Evolutionary conservation across 2,888 invertebrate species (phyloP), one percentile per base, ranked within the genome.

Genomic region (Coelinius sp.): DNA sequence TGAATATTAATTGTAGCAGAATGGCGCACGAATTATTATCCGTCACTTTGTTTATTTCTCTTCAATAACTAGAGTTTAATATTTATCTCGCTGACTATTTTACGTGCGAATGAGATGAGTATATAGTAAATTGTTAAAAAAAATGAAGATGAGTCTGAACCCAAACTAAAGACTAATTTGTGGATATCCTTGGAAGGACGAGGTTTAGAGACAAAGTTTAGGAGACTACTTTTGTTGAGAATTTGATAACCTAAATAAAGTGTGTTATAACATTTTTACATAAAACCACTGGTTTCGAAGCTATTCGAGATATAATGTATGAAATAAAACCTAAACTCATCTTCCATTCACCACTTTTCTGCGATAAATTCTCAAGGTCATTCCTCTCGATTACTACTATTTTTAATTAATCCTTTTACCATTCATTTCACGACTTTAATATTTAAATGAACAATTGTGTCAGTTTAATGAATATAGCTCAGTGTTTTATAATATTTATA

Each of bases 11-110:
- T 31, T 7, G 35, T 12, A 59, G 59, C 17, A 59, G 10, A 17
- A 59, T 14, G 35, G 59, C 35, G 59, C 53, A 25, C 59, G 17
- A 31, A 59, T 59, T 59, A 14, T 59, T 31, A 59, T 31, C 27
- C 31, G 17, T 17, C 56, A 56, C 44, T 27, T 56, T 27, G 31
- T 27, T 27, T 14, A 14, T 25, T 53, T 10, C n/a, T 53, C 4
- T 27, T 17, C 1, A 14, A 8, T 17, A 56, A 31, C n/a, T 56
- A n/a, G 27, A 31, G 31, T 49, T 49, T 20, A 17, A 49, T 49
- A 20, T 49, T 49, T 12, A 41, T n/a, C n/a, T 4, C 17, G 8
- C 2, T 49, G 46, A 41, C 41, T 38, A 17, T 53, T 31, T 31
- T 35, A 20, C 7, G 59, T 31, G 59, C 14, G 17, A 59, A 14